Conservation (phyloP, 2,888 invertebrate species). For the Dorcus hopei region DNA sequence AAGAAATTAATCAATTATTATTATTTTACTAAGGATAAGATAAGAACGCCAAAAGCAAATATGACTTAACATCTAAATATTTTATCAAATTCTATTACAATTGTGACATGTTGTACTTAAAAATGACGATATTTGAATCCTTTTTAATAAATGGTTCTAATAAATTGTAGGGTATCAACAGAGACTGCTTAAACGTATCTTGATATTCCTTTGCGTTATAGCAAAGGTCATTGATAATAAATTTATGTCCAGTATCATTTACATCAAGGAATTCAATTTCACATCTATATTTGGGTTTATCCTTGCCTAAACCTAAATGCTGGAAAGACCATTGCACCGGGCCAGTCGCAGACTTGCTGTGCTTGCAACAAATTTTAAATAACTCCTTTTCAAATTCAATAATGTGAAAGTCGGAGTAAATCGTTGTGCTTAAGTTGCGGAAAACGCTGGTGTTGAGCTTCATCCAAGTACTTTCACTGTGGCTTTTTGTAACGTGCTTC, state of each 20-base stretch:
- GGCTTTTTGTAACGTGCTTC: not conserved
- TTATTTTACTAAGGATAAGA: not conserved
- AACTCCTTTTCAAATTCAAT: not conserved
- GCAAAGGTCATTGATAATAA: not conserved
- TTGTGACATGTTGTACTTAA: not conserved
- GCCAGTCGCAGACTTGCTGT: not conserved
- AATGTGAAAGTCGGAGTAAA: not conserved
- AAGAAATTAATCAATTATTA: not conserved
- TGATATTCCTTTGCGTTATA: not conserved
- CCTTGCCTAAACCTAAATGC: not conserved
- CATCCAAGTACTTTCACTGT: not conserved
- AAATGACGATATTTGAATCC: not conserved
- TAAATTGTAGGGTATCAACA: not conserved
- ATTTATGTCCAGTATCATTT: not conserved
- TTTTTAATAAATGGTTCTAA: not conserved
- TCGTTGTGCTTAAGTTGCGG: not conserved
- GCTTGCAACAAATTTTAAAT: not conserved
- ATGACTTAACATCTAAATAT: not conserved
- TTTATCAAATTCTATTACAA: not conserved
- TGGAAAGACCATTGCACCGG: not conserved
- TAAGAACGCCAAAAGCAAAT: not conserved
- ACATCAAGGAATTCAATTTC: not conserved
- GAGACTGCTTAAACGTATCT: not conserved
- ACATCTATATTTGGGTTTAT: not conserved
- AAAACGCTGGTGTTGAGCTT: not conserved